Base-by-base conservation (phyloP, 2,888 invertebrate genomes). In the Prostheceraeus crozeri region DNA sequence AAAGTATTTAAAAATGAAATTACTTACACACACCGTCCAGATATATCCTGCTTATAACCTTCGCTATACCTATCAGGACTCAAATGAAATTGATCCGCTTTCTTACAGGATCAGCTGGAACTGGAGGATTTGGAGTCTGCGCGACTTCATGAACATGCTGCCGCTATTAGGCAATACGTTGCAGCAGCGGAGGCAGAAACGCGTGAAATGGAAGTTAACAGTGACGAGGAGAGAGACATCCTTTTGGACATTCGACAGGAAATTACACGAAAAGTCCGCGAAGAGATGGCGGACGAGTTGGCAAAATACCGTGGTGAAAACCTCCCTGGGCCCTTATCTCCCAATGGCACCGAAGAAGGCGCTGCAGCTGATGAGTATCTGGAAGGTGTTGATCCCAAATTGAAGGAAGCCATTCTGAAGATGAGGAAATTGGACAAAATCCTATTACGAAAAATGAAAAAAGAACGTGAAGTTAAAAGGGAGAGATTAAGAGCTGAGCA, bases 341-440 rank as follows among this genome's bases (percentile, higher is more conserved):
- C n/a, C n/a, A n/a, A n/a, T n/a, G 62, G 55, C 6, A 58, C 57
- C 8, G 61, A 63, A 14, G 58, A 60, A 1, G 61, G 45, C 1
- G 36, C 56, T 3, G 30, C 36, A 23, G 27, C 45, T 1, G 33
- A 54, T 11, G 67, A 69, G n/a, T 65, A 68, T 23, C 60, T 72
- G 46, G n/a, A n/a, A n/a, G n/a, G n/a, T n/a, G n/a, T n/a, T n/a
- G 72, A 73, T 14, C 73, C 73, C 1, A 66, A 70, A 36, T 61
- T 74, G 30, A 69, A 65, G 58, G 71, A 67, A 35, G 74, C 72
- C 33, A 68, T 71, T 23, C 63, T 72, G 6, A 73, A 73, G 61
- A 73, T 74, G 73, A 68, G 69, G 36, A 74, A 73, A 63, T 66
- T 72, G 2, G 73, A 75, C 61, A 66, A 67, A 60, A 70, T 75